Evolutionary conservation across 2,113 vertebrate species (phyloP).

Genomic region (Lipophrys pholis): DNA sequence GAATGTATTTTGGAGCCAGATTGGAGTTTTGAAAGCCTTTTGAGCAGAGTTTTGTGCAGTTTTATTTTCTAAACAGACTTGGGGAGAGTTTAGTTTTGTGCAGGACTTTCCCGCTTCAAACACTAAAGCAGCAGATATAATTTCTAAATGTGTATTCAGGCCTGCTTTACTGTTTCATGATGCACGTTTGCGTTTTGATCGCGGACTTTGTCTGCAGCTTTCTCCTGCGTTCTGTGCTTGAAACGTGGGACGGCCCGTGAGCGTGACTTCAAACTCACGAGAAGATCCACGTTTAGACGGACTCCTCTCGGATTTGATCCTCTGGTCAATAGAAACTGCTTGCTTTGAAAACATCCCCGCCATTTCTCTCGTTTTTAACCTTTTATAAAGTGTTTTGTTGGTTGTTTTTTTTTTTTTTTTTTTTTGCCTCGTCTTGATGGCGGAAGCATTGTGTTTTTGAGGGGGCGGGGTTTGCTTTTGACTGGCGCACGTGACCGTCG

Average conservation of each 20-base stretch:
- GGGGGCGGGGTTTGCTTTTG: slow-evolving; percentile 47
- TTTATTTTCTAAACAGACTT: too few relatives aligned
- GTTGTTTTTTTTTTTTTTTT: background rate
- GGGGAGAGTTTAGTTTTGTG: too few relatives aligned
- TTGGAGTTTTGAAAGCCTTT: too few relatives aligned
- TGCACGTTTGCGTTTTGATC: slow-evolving; percentile 27
- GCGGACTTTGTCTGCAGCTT: too few relatives aligned
- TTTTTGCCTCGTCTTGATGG: slow-evolving; percentile 68
- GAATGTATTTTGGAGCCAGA: too few relatives aligned
- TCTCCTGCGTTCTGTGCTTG: slow-evolving; percentile 16
- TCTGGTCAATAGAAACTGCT: fast-evolving
- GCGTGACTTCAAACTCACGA: too few relatives aligned
- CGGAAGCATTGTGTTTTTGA: slow-evolving; percentile 79
- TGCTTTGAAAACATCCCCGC: fast-evolving
- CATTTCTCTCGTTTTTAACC: background rate
- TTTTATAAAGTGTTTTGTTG: background rate
- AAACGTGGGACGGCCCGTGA: slow-evolving; percentile 73
- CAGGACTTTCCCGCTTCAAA: too few relatives aligned
- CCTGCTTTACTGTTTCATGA: background rate
- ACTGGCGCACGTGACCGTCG: slow-evolving; percentile 52
- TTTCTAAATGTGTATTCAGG: too few relatives aligned
- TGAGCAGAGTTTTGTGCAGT: too few relatives aligned
- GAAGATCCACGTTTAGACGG: too few relatives aligned
- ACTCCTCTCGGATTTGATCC: background rate
- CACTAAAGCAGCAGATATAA: too few relatives aligned